Evolutionary conservation across 1,140 invertebrate genomes (phyloP), one percentile per base, ranked within the genome.

Genomic region (Temnothorax nylanderi): DNA sequence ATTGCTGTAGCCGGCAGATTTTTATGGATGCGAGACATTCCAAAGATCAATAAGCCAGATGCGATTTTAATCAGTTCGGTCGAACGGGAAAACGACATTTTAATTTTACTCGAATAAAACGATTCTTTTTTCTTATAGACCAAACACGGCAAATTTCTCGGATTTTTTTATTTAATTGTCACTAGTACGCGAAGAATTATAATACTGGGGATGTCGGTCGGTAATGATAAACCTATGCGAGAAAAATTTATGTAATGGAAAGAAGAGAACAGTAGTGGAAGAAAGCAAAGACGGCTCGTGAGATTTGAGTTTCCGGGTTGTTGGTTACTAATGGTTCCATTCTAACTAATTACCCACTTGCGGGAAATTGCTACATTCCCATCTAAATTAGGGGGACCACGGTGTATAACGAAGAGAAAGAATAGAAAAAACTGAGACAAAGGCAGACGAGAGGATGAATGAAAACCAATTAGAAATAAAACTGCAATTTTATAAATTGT

Each of bases 1-100:
- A 89, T 92, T 92, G 88, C 78, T 87, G 87, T 58, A 88, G 75
- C 82, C 85, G 85, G 62, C 71, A 76, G 75, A 87, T 81, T 62
- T 76, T 76, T 62, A 60, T 56, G 51, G 32, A 47, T 58, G 67
- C 26, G 34, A 49, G 51, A 72, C 71, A 32, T 71, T 62, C 67
- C 16, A 13, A 18, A 10, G 16, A 72, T 51, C 44, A 18, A 47
- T 13, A 54, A 10, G 26, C 7, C 26, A 47, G 75, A 60, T 21
- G n/a, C 13, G 21, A n/a, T 32, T 74, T 69, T 49, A 16, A 47
- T n/a, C 13, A 32, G 26, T 51, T 69, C 21, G 13, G 11, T 32
- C 8, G 21, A 54, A 62, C 13, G n/a, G 4, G 4, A 54, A 1
- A 47, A 85, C 37, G 16, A 62, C 26, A 13, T 44, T 49, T 32